Conservation (phyloP, 2,113 vertebrate species). For the Bothrops jararaca region DNA sequence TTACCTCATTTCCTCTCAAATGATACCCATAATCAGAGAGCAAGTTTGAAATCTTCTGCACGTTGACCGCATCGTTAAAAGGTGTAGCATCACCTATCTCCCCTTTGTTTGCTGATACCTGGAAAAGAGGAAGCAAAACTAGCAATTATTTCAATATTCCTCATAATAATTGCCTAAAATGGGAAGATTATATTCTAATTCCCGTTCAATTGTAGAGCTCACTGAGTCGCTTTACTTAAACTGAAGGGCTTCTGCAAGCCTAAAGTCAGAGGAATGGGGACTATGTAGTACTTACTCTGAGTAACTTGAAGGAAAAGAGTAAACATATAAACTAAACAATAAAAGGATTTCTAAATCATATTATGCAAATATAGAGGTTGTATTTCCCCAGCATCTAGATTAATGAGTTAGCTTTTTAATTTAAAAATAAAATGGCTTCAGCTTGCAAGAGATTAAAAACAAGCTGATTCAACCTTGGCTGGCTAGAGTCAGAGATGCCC, state of each 20-base stretch:
- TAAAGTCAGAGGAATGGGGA: background rate
- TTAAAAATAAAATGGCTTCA: background rate
- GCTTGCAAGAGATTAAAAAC: background rate
- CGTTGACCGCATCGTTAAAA: conserved; percentile 96
- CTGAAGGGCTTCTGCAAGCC: background rate
- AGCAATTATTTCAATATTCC: background rate
- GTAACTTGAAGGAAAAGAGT: background rate
- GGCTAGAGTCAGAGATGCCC: background rate
- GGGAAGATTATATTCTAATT: background rate
- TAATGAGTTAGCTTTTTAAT: background rate
- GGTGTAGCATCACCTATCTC: conserved; percentile 98
- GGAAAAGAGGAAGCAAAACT: conserved; percentile 11
- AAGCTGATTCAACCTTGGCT: background rate
- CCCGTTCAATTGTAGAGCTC: background rate
- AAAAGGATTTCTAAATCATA: background rate
- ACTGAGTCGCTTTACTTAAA: background rate
- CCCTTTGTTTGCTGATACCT: conserved; percentile 98
- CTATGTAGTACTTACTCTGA: background rate
- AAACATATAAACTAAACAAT: background rate
- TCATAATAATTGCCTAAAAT: too few species aligned
- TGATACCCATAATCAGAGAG: conserved; percentile 96
- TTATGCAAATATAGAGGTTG: background rate
- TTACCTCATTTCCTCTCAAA: conserved; percentile 96
- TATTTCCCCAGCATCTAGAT: background rate
- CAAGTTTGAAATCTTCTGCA: conserved; percentile 97